A percentile compares a stretch with the other conserved stretches of the same genome.
These are phyloP conservation scores for Nephrotoma guestfalica DNA, from an alignment of 2,888 invertebrate genomes.

Conservation along the genomic window DNA sequence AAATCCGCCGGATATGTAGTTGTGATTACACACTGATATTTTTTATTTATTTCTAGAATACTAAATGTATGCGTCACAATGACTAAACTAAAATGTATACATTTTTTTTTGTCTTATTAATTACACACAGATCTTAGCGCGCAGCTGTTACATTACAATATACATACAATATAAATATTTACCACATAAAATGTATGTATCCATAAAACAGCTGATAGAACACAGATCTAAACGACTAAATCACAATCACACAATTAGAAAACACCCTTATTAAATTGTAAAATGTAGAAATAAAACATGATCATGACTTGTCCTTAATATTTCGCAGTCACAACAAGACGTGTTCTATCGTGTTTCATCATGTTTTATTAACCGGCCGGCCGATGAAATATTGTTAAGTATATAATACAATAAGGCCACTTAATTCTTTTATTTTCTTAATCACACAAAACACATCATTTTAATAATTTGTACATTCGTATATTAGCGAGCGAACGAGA, in stretches of 20 bases:
- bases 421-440: neutral
- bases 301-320: neutral
- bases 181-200: neutral
- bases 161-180: neutral
- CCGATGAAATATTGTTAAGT: neutral
- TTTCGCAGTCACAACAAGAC: neutral
- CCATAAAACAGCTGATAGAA: neutral
- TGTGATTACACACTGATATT: neutral
- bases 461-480: neutral
- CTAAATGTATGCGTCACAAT: neutral
- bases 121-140: neutral
- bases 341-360: neutral
- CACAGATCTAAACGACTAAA: neutral
- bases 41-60: neutral
- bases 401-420: neutral
- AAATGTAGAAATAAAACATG: neutral
- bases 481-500: neutral
- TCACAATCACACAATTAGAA: neutral
- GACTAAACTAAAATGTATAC: neutral
- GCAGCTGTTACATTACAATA: neutral
- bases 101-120: neutral
- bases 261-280: neutral
- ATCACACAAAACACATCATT: neutral
- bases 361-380: neutral
- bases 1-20: neutral